Percentiles rank a stretch among this genome's conserved stretches.
phyloP scores from a whole-genome alignment of 2,797 vertebrate genomes.

The Miichthys miiuy region DNA sequence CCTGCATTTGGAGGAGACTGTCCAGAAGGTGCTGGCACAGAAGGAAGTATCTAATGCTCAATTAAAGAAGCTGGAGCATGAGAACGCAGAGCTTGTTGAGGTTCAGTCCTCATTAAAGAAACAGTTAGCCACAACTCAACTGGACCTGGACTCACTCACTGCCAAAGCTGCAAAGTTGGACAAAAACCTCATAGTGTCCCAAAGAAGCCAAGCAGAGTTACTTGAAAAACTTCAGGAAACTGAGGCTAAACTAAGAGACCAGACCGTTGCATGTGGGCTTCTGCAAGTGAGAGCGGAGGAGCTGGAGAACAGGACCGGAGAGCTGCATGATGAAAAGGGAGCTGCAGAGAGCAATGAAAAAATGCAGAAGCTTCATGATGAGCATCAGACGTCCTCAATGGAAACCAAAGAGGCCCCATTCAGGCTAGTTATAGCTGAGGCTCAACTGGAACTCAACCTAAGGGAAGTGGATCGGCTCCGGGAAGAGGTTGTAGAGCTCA shows the following conservation, averaged over 20 bases:
- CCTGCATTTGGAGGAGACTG: slow-evolving; percentile 83
- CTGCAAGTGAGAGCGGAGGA: slow-evolving; percentile 79
- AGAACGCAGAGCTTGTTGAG: slow-evolving; percentile 83
- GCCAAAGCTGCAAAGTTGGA: slow-evolving; percentile 81
- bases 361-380: slow-evolving; percentile 48
- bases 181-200: slow-evolving; percentile 78
- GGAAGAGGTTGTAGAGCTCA: slow-evolving; percentile 85
- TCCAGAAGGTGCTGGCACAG: slow-evolving; percentile 80
- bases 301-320: slow-evolving; percentile 73
- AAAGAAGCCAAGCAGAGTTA: slow-evolving; percentile 81
- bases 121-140: slow-evolving; percentile 77
- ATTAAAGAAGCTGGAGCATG: slow-evolving; percentile 78
- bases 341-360: slow-evolving; percentile 81
- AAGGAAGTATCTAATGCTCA: slow-evolving; percentile 81
- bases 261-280: slow-evolving; percentile 74
- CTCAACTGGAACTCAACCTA: slow-evolving; percentile 86
- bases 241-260: slow-evolving; percentile 73
- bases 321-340: slow-evolving; percentile 80
- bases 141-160: slow-evolving; percentile 81
- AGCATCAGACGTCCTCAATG: slow-evolving; percentile 44
- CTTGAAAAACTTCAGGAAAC: slow-evolving; percentile 81
- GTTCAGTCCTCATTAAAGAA: slow-evolving; percentile 79
- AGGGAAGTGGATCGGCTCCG: slow-evolving; percentile 85
- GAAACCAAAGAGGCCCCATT: slow-evolving; percentile 77
- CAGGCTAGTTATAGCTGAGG: slow-evolving; percentile 85